Conservation (phyloP, 2,888 invertebrate species). For the Diplolepis rosae region DNA sequence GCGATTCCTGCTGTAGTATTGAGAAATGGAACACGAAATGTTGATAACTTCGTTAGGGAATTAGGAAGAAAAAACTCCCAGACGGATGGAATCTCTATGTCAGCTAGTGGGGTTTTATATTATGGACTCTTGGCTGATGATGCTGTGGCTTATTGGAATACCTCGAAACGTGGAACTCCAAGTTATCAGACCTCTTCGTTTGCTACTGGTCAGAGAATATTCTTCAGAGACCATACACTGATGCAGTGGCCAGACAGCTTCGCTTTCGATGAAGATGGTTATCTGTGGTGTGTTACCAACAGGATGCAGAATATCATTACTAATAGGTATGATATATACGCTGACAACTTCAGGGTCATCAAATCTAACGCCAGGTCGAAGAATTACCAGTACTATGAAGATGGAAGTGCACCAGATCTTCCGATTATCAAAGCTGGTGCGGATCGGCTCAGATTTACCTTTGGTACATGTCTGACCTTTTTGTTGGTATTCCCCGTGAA, state of each 20-base stretch:
- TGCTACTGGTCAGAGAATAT: conserved; percentile 78
- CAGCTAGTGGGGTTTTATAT: conserved; percentile 81
- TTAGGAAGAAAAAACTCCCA: conserved; percentile 80
- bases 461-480: conserved; percentile 47
- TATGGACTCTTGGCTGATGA: conserved; percentile 81
- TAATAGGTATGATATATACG: conserved; percentile 76
- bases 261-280: conserved; percentile 80
- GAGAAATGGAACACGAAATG: conserved; percentile 75
- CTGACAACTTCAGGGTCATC: conserved; percentile 81
- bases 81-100: conserved; percentile 85
- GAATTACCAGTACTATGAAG: conserved; percentile 78
- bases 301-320: conserved; percentile 80
- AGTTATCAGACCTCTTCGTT: conserved; percentile 75
- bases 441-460: conserved; percentile 44
- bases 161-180: conserved; percentile 74
- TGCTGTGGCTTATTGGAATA: conserved; percentile 82
- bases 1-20: conserved; percentile 79
- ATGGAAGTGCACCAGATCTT: conserved; percentile 59
- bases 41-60: conserved; percentile 74
- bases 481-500: conserved; percentile 47
- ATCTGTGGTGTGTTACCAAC: conserved; percentile 82
- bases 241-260: conserved; percentile 86
- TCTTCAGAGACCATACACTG: conserved; percentile 80
- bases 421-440: conserved; percentile 58
- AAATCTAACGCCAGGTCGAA: conserved; percentile 77